Evolutionary conservation across 23 tunicate genomes (phyloP), one percentile per base, ranked within the genome.

Genomic region (Phallusia fumigata): DNA sequence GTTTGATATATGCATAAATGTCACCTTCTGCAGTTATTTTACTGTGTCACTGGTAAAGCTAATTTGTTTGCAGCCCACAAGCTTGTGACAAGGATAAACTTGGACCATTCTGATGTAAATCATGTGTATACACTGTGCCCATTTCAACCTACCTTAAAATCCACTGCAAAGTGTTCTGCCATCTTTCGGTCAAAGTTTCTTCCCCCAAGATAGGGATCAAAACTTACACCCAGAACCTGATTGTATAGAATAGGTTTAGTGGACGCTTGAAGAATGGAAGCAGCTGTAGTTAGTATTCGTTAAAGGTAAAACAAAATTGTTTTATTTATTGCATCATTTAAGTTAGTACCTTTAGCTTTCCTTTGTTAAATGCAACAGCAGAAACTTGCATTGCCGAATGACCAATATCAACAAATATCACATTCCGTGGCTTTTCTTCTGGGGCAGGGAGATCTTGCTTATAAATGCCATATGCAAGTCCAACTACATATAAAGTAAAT

Each of bases 361-460:
- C 99, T 90, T 95, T 95, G 64, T 95, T 95, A 76, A 90, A 87
- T 35, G 99, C 89, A 45, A 90, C 99, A 28, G 96, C 92, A 51
- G 93, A 86, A 31, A 88, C 86, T 77, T 95, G 99, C 79, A 95
- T 90, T 5, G 99, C 82, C 34, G 92, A 90, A 78, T 90, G 89
- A 32, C 99, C 99, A 45, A 95, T 86, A 74, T 95, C 99, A 34
- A 95, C 96, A 87, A 95, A 95, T 15, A 95, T 83, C 32, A 95
- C 99, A 87, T 72, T 84, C n/a, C 99, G 74, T 12, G 95, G 86
- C 36, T 87, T 87, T 40, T 95, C 99, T 76, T 90, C 92, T 1
- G 87, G 87, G 24, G 88, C 84, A 0, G 99, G 99, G 18, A 95
- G 86, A 78, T 95, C 99, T 95, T 95, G 99, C 49, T 95, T 95